A percentile compares a stretch with the other conserved stretches of the same genome.
Evolutionary conservation across 2,888 invertebrate species (phyloP).

Genomic region (Eulithis testata): DNA sequence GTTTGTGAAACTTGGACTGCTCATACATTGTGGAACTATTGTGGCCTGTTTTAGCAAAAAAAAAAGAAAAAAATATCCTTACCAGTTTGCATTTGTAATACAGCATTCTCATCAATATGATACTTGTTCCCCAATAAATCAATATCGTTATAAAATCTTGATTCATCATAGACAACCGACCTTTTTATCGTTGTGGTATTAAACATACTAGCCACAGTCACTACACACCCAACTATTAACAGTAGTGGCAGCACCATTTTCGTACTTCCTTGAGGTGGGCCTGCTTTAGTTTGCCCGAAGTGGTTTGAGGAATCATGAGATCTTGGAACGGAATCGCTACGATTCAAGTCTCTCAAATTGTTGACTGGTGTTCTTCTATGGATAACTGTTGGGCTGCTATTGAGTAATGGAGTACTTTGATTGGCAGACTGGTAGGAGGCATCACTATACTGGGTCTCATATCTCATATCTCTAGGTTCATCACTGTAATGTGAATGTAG

Average conservation of each 20-base stretch:
- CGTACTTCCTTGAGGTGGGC: neutral
- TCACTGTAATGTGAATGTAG: slow-evolving; percentile 68
- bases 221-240: neutral
- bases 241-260: slow-evolving; percentile 5
- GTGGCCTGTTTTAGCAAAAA: too few species aligned
- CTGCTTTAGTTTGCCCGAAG: neutral
- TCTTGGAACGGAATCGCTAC: slow-evolving; percentile 10
- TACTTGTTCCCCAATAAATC: slow-evolving; percentile 63
- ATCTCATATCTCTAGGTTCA: slow-evolving; percentile 41
- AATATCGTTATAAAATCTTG: slow-evolving; percentile 64
- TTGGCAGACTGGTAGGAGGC: slow-evolving; percentile 29
- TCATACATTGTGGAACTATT: too few species aligned
- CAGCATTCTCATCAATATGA: slow-evolving; percentile 61
- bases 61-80: slow-evolving; percentile 32
- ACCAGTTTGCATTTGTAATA: slow-evolving; percentile 71
- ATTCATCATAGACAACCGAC: slow-evolving; percentile 52
- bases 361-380: slow-evolving; percentile 4
- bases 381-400: slow-evolving; percentile 7
- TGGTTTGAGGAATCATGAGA: neutral
- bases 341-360: slow-evolving; percentile 2
- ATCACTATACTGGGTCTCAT: slow-evolving; percentile 31
- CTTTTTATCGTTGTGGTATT: slow-evolving; percentile 6
- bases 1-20: too few species aligned
- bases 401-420: slow-evolving; percentile 22
- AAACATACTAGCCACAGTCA: slow-evolving; percentile 13